Base-by-base conservation (phyloP, 1,140 invertebrate genomes). In the Liolophura sinensis region DNA sequence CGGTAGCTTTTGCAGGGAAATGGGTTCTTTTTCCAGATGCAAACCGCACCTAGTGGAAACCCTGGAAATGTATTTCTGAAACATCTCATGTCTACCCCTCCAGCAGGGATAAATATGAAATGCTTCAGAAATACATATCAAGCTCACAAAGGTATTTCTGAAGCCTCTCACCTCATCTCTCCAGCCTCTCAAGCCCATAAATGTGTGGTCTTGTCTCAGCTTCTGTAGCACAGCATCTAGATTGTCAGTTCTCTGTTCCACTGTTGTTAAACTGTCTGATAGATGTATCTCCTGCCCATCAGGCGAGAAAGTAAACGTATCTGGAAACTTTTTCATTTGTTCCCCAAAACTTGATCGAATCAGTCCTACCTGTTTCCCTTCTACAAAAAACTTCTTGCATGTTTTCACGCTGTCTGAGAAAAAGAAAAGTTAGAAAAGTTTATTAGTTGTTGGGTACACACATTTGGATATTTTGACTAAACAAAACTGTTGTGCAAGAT, bases 311-410 rank as follows among this genome's bases (percentile, higher is more conserved):
- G 87, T 60, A 82, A 94, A 93, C 74, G 94, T 92, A 86, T 95
- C 90, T 46, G 93, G 91, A 84, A 92, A 93, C 51, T 80, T 72
- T 81, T 89, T 49, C 20, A 96, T 87, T 78, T 93, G 87, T 78
- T 90, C 89, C 78, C 91, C 87, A 50, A 96, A 90, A 86, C 94
- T 91, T 24, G 91, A 90, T 78, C 91, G 88, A 64, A 97, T 89
- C 52, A 96, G 86, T 51, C 95, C 94, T 57, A 96, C 92, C 88
- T 95, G 93, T 77, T 91, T 89, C 58, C 92, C 92, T 80, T 92
- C 92, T 22, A 95, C 91, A 70, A 94, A 87, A 84, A 96, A 95
- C 52, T 93, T 92, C 79, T 89, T 88, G 85, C 92, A 81, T n/a
- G 31, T 40, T 40, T 40, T 40, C 31, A 5, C 9, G 31, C 31